Conservation (phyloP, 2,113 vertebrate genomes). For the Leptodactylus fuscus region DNA sequence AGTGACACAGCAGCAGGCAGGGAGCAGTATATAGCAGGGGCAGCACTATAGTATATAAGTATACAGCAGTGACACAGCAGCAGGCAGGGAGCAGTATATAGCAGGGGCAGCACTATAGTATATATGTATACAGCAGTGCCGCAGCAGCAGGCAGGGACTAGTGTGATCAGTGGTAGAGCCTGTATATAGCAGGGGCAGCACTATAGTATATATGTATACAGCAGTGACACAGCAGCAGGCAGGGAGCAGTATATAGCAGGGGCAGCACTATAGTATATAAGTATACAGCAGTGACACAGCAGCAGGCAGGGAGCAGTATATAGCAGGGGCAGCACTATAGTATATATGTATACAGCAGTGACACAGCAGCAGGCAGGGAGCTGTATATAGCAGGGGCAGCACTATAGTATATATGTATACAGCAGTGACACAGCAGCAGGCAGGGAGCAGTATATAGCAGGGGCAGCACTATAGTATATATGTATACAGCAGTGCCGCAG, state of each 20-base stretch:
- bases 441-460: not conserved
- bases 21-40: constrained; percentile 28
- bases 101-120: not conserved
- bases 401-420: not conserved
- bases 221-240: constrained; percentile 55
- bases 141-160: too few species aligned
- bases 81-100: not conserved
- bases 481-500: not conserved
- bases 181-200: not conserved
- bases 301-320: too few species aligned
- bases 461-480: too few species aligned
- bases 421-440: constrained; percentile 26
- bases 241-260: constrained; percentile 34
- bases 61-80: not conserved
- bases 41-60: not conserved
- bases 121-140: not conserved
- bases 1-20: constrained; percentile 59
- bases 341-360: not conserved
- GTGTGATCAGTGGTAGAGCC: not conserved
- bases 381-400: not conserved
- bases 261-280: too few species aligned
- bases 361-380: too few species aligned
- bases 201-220: too few species aligned
- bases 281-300: too few species aligned
- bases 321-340: too few species aligned